Evolutionary conservation across 2,888 invertebrate species (phyloP).

Genomic region (Nowickia ferox): DNA sequence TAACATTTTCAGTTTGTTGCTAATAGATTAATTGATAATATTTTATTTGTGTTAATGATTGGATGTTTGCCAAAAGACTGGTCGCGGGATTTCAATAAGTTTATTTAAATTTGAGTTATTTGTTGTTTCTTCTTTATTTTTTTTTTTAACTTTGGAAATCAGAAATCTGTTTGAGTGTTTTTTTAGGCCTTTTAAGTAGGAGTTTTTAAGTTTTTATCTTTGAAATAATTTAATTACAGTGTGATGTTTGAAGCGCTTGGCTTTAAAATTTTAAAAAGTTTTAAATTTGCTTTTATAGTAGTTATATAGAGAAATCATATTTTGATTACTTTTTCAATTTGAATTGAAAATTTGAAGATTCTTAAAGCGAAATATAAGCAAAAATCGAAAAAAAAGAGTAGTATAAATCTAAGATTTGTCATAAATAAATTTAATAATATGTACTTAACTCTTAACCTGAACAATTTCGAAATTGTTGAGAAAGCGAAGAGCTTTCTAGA

Average conservation of each 20-base stretch:
- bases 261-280: neutral
- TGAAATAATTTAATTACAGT: neutral
- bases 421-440: too few species aligned
- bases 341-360: too few species aligned
- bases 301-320: too few species aligned
- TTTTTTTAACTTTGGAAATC: neutral
- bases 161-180: conserved; percentile 5
- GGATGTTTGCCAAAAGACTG: conserved; percentile 29
- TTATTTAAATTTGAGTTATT: neutral
- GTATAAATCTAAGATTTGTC: too few species aligned
- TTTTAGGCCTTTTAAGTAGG: neutral
- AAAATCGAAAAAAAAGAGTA: too few species aligned
- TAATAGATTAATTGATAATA: neutral
- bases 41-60: conserved; percentile 20
- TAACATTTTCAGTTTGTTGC: conserved; percentile 29
- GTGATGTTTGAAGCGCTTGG: neutral
- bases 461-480: too few species aligned
- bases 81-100: neutral
- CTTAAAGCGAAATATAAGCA: too few species aligned
- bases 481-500: too few species aligned
- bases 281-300: neutral
- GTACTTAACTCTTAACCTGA: too few species aligned
- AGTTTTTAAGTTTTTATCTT: neutral
- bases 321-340: too few species aligned
- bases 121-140: neutral